Base-by-base conservation (phyloP, 2,797 vertebrate genomes). In the Oophaga sylvatica region DNA sequence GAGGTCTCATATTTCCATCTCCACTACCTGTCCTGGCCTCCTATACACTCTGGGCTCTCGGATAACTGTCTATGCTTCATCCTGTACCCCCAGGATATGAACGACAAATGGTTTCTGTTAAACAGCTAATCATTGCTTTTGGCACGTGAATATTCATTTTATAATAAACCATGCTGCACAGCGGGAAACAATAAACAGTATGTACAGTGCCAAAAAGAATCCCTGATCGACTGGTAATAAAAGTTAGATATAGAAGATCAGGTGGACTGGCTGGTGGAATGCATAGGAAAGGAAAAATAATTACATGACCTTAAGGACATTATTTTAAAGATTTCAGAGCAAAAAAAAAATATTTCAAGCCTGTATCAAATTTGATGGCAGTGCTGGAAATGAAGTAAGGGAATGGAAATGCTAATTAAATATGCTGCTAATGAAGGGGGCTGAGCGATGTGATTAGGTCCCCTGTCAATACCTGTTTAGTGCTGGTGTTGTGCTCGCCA, bases 71-170 rank as follows among this genome's bases (percentile, higher is more conserved):
- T 48, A 35, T 81, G n/a, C 41, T 31, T 62, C 70, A 81, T 62
- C 65, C 45, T 29, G 17, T 62, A 41, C 56, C 75, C 75, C 70
- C 75, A 71, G 63, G 62, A 71, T 78, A 83, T 31, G n/a, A 59
- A 41, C 17, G 31, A 31, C 81, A 83, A 84, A 80, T 88, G 81
- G 29, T 88, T 88, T 84, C 53, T 80, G 75, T 88, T 84, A 80
- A 59, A 79, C 60, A 75, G 68, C 83, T 83, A 57, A 83, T 73
- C 79, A 68, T 77, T 31, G 83, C 22, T 70, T 71, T 76, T n/a
- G 79, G 31, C 63, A 62, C 20, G 5, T 20, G 53, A 78, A 78
- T 87, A 87, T 68, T 67, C 53, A 8, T 35, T 76, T 83, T 79
- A 67, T 17, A 53, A 15, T 16, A 53, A 48, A 73, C 73, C 53